Evolutionary conservation across 2,113 vertebrate genomes (phyloP).

Genomic region (Sigmodon hispidus): DNA sequence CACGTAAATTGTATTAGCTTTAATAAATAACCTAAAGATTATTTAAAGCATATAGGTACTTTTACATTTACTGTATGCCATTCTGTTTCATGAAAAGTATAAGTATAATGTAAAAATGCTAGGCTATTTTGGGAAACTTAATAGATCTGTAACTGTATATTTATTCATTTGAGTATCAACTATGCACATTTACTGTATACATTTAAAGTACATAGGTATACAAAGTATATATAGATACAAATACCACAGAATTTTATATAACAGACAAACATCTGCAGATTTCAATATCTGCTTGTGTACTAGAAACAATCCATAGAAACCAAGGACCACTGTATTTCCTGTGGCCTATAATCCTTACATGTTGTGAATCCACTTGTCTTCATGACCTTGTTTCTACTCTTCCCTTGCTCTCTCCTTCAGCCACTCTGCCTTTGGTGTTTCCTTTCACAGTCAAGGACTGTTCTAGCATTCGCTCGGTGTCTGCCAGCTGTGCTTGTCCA

Average conservation of each 20-base stretch:
- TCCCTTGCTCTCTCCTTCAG: background rate
- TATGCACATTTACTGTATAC: too few species aligned
- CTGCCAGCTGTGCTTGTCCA: background rate
- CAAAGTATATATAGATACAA: too few species aligned
- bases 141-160: too few species aligned
- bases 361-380: slow-evolving; percentile 26
- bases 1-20: background rate
- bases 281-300: background rate
- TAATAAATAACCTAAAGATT: background rate
- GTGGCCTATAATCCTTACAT: background rate
- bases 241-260: background rate
- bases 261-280: background rate
- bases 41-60: background rate
- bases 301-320: background rate
- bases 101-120: too few species aligned
- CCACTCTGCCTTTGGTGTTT: background rate
- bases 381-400: slow-evolving; percentile 6
- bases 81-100: too few species aligned
- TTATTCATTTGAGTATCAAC: too few species aligned
- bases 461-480: background rate
- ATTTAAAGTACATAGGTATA: background rate
- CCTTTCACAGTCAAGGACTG: background rate
- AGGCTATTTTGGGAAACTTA: too few species aligned
- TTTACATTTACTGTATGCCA: too few species aligned
- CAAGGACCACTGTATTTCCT: background rate